phyloP scores from a whole-genome alignment of 2,113 vertebrate genomes.

The Sprattus sprattus region DNA sequence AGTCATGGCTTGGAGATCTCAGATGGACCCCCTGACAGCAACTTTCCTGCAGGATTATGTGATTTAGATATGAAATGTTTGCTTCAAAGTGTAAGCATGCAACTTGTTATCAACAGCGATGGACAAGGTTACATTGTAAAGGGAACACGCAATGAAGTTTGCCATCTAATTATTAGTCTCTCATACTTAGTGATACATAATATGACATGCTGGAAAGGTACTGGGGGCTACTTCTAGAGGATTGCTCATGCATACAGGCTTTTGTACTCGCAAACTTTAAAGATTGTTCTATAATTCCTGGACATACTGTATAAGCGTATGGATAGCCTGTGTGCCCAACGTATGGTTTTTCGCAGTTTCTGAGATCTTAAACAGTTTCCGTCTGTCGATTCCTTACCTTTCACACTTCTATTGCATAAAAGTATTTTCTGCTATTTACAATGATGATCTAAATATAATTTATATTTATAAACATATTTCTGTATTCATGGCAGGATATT shows the following conservation, averaged over 20 bases:
- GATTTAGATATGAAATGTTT: neutral
- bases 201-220: neutral
- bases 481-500: too few species aligned
- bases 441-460: neutral
- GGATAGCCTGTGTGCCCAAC: too few species aligned
- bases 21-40: neutral
- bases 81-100: neutral
- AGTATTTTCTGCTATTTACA: neutral
- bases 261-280: too few species aligned
- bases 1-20: neutral
- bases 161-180: neutral
- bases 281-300: too few species aligned
- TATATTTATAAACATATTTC: neutral
- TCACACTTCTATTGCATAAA: too few species aligned
- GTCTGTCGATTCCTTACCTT: too few species aligned
- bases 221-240: too few species aligned
- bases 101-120: neutral
- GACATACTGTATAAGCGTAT: too few species aligned
- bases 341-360: too few species aligned
- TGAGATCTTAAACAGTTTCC: too few species aligned
- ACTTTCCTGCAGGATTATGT: neutral
- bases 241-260: too few species aligned
- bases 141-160: neutral
- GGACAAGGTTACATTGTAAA: neutral
- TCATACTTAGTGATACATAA: neutral